phyloP scores from a whole-genome alignment of 2,888 invertebrate species.

The Acanthosoma haemorrhoidale region DNA sequence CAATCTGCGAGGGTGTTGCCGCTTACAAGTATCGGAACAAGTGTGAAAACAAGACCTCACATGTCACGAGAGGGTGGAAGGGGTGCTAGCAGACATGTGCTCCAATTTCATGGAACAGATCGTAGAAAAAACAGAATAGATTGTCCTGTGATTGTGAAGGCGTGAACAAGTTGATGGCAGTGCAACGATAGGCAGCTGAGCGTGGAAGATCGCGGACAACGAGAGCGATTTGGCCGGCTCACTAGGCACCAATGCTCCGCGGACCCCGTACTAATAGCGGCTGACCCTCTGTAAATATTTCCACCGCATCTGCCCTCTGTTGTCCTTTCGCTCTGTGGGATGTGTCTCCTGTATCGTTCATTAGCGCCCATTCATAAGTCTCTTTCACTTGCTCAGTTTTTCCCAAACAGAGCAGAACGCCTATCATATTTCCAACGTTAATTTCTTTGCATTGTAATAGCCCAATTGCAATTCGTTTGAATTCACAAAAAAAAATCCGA shows the following conservation, averaged over 20 bases:
- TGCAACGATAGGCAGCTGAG: constrained; percentile 11
- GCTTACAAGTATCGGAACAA: neutral
- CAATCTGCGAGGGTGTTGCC: constrained; percentile 9
- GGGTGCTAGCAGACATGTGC: neutral
- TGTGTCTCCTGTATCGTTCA: neutral
- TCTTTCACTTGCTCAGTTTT: too few species aligned
- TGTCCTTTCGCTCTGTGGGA: neutral
- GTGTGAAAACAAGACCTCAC: constrained; percentile 14
- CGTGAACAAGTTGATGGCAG: constrained; percentile 6
- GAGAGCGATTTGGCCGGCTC: neutral
- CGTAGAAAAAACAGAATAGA: constrained; percentile 2
- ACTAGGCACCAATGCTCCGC: neutral
- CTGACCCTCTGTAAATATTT: neutral
- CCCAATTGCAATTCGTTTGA: too few species aligned
- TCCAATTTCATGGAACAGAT: constrained; percentile 11
- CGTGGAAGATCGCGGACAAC: neutral
- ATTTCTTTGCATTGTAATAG: too few species aligned
- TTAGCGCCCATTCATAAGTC: neutral
- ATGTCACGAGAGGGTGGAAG: neutral
- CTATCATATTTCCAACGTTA: too few species aligned
- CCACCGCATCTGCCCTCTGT: neutral
- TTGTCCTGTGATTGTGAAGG: neutral
- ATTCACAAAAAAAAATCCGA: too few species aligned
- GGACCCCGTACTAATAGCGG: neutral
- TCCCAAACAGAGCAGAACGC: too few species aligned